A percentile compares a stretch with the other conserved stretches of the same genome.
phyloP scores from a whole-genome alignment of 2,888 invertebrate genomes.

The Plebejus argus region DNA sequence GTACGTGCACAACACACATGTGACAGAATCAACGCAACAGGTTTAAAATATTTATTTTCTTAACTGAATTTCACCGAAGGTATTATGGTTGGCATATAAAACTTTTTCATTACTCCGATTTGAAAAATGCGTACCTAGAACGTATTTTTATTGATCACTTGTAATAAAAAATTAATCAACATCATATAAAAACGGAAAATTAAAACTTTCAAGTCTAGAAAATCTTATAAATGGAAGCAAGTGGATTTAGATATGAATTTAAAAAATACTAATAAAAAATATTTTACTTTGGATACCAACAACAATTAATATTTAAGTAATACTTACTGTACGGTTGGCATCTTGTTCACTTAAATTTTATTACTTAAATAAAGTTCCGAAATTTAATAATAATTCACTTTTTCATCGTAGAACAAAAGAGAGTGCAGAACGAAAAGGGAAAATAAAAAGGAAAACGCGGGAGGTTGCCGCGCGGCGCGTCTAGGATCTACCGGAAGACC shows the following conservation, averaged over 20 bases:
- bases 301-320: neutral
- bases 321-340: conserved; percentile 19
- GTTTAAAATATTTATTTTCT: neutral
- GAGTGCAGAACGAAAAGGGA: neutral
- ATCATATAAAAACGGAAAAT: neutral
- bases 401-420: neutral
- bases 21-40: neutral
- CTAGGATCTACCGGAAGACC: conserved; percentile 16
- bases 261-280: too few relatives aligned
- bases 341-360: neutral
- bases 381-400: neutral
- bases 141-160: neutral
- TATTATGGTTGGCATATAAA: neutral
- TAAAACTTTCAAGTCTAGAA: neutral
- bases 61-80: neutral
- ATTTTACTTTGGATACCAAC: too few relatives aligned
- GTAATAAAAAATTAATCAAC: neutral
- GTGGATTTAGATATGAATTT: too few relatives aligned
- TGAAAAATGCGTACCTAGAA: neutral
- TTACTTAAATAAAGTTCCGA: neutral
- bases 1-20: too few relatives aligned
- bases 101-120: neutral
- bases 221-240: too few relatives aligned
- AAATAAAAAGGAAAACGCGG: neutral
- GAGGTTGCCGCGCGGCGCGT: conserved; percentile 2